These are phyloP conservation scores for Pemphigus obesinymphae DNA, from an alignment of 1,140 invertebrate genomes.

Conservation along the genomic window DNA sequence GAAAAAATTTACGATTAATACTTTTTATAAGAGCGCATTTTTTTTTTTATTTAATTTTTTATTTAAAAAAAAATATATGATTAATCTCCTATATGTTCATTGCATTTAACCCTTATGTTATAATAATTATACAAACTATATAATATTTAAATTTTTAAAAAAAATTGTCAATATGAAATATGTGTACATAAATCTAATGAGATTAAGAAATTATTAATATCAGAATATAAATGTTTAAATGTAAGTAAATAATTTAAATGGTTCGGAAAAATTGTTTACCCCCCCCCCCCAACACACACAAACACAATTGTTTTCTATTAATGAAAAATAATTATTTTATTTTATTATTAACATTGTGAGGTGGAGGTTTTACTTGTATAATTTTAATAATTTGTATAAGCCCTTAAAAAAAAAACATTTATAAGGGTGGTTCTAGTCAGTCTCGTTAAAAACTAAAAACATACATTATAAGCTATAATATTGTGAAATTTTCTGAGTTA, in stretches of 20 bases:
- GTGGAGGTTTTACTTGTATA: conserved; percentile 31
- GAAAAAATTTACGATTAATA: conserved; percentile 31
- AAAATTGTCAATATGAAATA: conserved; percentile 13
- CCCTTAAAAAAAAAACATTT: not conserved
- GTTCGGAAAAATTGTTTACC: not conserved
- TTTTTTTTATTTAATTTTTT: conserved; percentile 18
- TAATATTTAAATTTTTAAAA: conserved; percentile 23
- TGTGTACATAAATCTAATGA: conserved; percentile 34
- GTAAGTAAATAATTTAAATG: not conserved
- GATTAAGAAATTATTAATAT: conserved; percentile 40
- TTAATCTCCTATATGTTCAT: conserved; percentile 40
- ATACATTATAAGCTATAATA: conserved; percentile 4
- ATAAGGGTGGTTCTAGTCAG: conserved; percentile 35
- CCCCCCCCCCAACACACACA: not conserved
- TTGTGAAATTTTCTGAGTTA: conserved; percentile 39
- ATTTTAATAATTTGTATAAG: conserved; percentile 36
- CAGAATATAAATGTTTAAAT: conserved; percentile 40
- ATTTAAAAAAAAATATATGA: conserved; percentile 24
- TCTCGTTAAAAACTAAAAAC: conserved; percentile 23
- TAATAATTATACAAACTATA: conserved; percentile 38
- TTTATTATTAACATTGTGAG: conserved; percentile 25
- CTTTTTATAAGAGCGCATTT: conserved; percentile 40
- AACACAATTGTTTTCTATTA: not conserved
- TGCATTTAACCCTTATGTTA: conserved; percentile 40
- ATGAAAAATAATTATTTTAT: not conserved